Conservation (phyloP, 1,140 invertebrate genomes). For the Leptinotarsa undecemlineata region DNA sequence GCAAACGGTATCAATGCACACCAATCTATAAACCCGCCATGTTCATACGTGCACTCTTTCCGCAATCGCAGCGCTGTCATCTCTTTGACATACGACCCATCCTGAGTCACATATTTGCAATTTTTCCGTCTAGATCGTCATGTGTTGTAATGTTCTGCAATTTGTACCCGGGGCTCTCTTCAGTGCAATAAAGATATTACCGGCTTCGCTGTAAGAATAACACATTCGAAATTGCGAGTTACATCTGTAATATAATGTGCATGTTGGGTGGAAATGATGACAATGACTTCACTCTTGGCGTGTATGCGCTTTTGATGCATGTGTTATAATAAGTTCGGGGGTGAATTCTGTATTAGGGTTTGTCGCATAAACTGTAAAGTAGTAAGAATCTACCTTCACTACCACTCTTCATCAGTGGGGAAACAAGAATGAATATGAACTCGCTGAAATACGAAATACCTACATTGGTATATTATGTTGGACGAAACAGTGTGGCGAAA, state of each 20-base stretch:
- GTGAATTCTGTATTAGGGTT: conserved; percentile 1
- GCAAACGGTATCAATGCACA: conserved; percentile 24
- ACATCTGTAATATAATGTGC: conserved; percentile 24
- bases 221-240: conserved; percentile 30
- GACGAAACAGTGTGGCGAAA: too few species aligned
- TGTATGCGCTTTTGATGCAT: conserved; percentile 14
- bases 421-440: neutral
- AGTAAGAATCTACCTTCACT: neutral
- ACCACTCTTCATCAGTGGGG: neutral
- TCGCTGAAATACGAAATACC: too few species aligned
- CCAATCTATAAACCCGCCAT: conserved; percentile 23
- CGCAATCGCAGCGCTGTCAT: conserved; percentile 28
- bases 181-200: conserved; percentile 47
- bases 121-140: conserved; percentile 46
- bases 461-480: too few species aligned
- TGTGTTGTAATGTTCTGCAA: conserved; percentile 44
- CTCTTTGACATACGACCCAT: conserved; percentile 37
- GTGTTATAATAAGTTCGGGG: neutral
- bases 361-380: neutral
- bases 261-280: conserved; percentile 10
- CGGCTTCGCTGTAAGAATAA: conserved; percentile 34
- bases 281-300: neutral
- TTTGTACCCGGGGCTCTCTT: conserved; percentile 41
- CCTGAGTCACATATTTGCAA: conserved; percentile 44
- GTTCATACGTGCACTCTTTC: conserved; percentile 21